A percentile compares a stretch with the other conserved stretches of the same genome.
These are phyloP conservation scores for Tetragonula carbonaria DNA, from an alignment of 2,888 invertebrate genomes.

Conservation along the genomic window DNA sequence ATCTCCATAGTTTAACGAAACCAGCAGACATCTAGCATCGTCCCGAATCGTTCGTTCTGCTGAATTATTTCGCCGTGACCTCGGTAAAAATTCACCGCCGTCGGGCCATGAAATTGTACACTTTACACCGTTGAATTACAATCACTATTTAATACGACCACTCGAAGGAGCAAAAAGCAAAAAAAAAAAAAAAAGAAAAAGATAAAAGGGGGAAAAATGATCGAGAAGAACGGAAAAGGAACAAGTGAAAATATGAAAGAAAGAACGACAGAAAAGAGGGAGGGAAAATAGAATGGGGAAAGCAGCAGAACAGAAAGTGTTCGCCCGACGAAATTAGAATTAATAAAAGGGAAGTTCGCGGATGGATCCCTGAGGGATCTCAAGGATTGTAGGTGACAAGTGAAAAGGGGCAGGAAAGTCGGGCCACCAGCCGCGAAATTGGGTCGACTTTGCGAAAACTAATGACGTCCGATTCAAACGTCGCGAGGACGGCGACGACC, in stretches of 20 bases:
- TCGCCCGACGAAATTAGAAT: constrained; percentile 32
- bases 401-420: constrained; percentile 31
- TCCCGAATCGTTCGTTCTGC: not conserved
- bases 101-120: not conserved
- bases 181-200: not conserved
- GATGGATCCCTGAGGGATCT: not conserved
- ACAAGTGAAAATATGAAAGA: not conserved
- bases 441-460: constrained; percentile 69
- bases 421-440: constrained; percentile 50
- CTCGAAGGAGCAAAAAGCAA: not conserved
- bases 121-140: not conserved
- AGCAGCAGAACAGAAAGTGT: constrained; percentile 3
- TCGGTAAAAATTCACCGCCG: not conserved
- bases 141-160: not conserved
- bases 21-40: not conserved
- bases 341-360: constrained; percentile 45
- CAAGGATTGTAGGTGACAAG: constrained; percentile 3
- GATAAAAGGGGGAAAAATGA: not conserved
- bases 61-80: constrained; percentile 29
- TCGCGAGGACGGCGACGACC: constrained; percentile 43
- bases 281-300: too few relatives aligned
- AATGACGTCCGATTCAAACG: constrained; percentile 70
- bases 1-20: not conserved
- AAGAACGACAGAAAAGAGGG: not conserved
- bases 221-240: not conserved